Evolutionary conservation across 2,797 vertebrate species (phyloP), one percentile per base, ranked within the genome.

Genomic region (Intellagama lesueurii): DNA sequence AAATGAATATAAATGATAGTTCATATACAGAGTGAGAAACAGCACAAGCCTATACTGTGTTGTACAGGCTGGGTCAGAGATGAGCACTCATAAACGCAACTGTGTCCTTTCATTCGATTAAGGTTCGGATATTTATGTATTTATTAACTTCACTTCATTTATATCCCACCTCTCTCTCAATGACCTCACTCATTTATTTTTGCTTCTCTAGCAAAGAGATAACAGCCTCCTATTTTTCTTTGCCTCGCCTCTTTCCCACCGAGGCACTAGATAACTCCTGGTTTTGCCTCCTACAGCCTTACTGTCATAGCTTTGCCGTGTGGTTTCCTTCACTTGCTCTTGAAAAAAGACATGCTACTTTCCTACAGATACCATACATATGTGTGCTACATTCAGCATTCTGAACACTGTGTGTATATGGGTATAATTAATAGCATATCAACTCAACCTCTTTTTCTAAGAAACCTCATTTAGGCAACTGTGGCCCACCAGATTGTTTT

Each of bases 1-100:
- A 32, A 26, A 19, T 81, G 78, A 79, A 26, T 90, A 84, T 56
- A 28, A 86, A 88, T 76, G 73, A n/a, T 40, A 82, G 86, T 70
- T 52, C 30, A 64, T 81, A 64, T 26, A 64, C n/a, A 5, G 60
- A 68, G n/a, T 30, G 76, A 73, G 7, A 91, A 89, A 87, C 40
- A 66, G 35, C 5, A 22, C 3, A 7, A 28, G 52, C 2, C 49
- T 40, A 22, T 30, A 5, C 68, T 35, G 66, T 2, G 16, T 69
- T 40, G 12, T 52, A n/a, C 47, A 26, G 16, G 12, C 22, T 49
- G 19, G 72, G 9, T 32, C 17, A 6, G 35, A 83, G 47, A 77
- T 9, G 64, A 78, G 28, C 16, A 52, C 28, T 84, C 22, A 16
- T 84, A 83, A 89, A 75, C 5, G 17, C 60, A 8, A 56, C 40